A percentile compares a stretch with the other conserved stretches of the same genome.
phyloP scores from a whole-genome alignment of 2,797 vertebrate genomes.

The Scolopax rusticola region DNA sequence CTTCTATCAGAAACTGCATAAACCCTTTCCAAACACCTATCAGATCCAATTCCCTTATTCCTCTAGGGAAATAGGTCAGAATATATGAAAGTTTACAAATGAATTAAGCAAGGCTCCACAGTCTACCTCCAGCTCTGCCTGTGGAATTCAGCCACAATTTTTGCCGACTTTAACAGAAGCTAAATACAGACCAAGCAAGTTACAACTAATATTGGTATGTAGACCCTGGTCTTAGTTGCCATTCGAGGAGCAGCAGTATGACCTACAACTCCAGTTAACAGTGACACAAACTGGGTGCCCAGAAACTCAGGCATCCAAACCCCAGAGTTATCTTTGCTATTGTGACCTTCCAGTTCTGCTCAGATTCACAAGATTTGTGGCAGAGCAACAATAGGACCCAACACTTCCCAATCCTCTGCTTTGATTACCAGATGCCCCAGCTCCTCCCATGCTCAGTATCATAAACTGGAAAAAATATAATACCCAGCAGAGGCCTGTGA shows the following conservation, averaged over 20 bases:
- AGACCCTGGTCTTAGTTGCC: not conserved
- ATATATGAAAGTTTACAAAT: not conserved
- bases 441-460: not conserved
- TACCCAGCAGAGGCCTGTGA: not conserved
- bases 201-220: not conserved
- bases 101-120: not conserved
- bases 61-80: not conserved
- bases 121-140: not conserved
- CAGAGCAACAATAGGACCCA: not conserved
- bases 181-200: not conserved
- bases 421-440: not conserved
- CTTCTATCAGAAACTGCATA: not conserved
- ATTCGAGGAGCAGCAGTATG: not conserved
- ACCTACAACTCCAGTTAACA: not conserved
- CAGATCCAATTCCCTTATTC: not conserved
- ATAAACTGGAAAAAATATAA: not conserved
- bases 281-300: not conserved
- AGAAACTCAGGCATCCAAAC: not conserved
- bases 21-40: constrained; percentile 3
- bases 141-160: constrained; percentile 14
- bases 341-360: not conserved
- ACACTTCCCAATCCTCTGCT: not conserved
- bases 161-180: not conserved
- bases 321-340: not conserved
- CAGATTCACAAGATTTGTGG: not conserved